Evolutionary conservation across 2,113 vertebrate genomes (phyloP).

Genomic region (Ctenomys sociabilis): DNA sequence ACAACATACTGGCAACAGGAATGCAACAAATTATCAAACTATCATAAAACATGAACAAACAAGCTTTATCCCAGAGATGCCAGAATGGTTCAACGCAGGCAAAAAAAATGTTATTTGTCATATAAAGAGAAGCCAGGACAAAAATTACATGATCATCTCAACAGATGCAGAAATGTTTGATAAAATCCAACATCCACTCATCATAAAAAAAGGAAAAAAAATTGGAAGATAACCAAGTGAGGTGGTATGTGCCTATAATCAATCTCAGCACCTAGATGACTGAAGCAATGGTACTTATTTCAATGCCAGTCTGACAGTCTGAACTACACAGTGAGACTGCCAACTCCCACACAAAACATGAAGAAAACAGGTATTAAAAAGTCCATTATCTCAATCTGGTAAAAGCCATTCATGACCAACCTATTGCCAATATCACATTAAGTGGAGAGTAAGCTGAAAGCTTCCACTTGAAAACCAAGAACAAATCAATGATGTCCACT

Average conservation of each 20-base stretch:
- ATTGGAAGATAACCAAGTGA: neutral
- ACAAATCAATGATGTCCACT: neutral
- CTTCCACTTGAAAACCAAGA: neutral
- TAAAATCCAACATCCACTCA: neutral
- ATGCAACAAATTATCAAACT: neutral
- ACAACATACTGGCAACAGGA: neutral
- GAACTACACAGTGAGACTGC: neutral
- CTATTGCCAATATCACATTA: neutral
- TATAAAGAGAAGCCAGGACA: neutral
- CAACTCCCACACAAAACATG: neutral
- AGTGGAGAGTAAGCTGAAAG: neutral
- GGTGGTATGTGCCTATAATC: neutral
- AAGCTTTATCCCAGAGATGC: neutral
- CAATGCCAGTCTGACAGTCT: neutral
- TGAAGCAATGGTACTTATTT: neutral
- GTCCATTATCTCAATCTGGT: neutral
- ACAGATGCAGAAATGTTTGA: neutral
- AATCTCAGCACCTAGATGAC: neutral
- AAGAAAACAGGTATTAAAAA: neutral
- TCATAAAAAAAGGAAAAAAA: neutral
- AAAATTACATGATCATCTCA: neutral
- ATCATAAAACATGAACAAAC: neutral
- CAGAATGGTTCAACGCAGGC: neutral
- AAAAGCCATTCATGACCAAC: neutral
- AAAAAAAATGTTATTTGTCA: neutral